Base-by-base conservation (phyloP, 2,888 invertebrate species). In the Eupsilia transversa region DNA sequence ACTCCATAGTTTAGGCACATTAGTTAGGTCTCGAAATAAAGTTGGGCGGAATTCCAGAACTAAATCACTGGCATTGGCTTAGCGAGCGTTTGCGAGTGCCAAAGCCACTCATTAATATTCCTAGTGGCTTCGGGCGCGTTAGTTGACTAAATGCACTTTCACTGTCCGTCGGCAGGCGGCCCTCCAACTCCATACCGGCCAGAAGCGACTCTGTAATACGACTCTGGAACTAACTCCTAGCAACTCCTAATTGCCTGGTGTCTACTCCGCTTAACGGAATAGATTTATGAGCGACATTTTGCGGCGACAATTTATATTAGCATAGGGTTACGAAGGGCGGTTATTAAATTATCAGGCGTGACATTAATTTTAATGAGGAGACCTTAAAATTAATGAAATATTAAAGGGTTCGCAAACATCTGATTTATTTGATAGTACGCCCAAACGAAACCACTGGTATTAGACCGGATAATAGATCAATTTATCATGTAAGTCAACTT, bases 91-190 rank as follows among this genome's bases (percentile, higher is more conserved):
- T 85, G 86, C 83, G 77, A 88, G 87, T 86, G 84, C 88, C 82
- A 88, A 84, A 87, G 84, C 79, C 75, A 84, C 76, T 87, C 93
- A 94, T 94, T 94, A 94, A 94, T 95, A 95, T 95, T 93, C 94
- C 84, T 83, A 93, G 92, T 92, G 89, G 92, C 89, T 89, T 83
- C 84, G 86, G 86, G 81, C 85, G 87, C 85, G 88, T 91, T 91
- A 92, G 87, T 87, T 92, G 89, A 86, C 92, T 92, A 94, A 95
- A 95, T 95, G 95, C 94, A 94, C 92, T 94, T 94, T 93, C 93
- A 87, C 91, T 94, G 94, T 95, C 91, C 89, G 85, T 84, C 87
- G 88, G 89, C 91, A 88, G 86, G 86, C 79, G 85, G 90, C 85
- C 57, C 82, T 72, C 77, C 74, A 89, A 89, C 89, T 88, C 79